Percentiles rank a stretch among this genome's conserved stretches.
phyloP scores from a whole-genome alignment of 2,888 invertebrate genomes.

The Archaeoteleia sp. region DNA sequence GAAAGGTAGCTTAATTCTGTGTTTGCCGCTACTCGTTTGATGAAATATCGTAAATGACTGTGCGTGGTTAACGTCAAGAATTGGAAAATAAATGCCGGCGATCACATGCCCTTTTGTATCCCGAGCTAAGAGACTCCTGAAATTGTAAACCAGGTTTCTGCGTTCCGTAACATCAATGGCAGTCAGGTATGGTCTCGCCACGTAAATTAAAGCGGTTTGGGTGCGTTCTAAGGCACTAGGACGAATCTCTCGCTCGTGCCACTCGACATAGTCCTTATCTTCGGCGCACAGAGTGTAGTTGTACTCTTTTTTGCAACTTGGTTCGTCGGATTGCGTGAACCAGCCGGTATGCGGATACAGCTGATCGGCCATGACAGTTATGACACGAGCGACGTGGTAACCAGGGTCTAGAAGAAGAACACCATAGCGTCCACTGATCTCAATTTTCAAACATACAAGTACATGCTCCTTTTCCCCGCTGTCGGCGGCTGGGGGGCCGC shows the following conservation, averaged over 20 bases:
- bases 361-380: slow-evolving; percentile 91
- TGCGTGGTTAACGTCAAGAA: slow-evolving; percentile 75
- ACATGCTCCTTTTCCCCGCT: slow-evolving; percentile 92
- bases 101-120: slow-evolving; percentile 88
- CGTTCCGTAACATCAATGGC: slow-evolving; percentile 92
- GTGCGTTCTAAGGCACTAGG: slow-evolving; percentile 78
- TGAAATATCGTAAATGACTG: slow-evolving; percentile 85
- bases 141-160: slow-evolving; percentile 90
- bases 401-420: slow-evolving; percentile 91
- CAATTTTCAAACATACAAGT: slow-evolving; percentile 84
- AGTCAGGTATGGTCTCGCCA: slow-evolving; percentile 85
- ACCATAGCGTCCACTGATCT: slow-evolving; percentile 84
- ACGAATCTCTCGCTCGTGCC: slow-evolving; percentile 86
- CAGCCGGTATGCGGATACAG: slow-evolving; percentile 91
- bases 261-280: slow-evolving; percentile 87
- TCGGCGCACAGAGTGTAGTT: slow-evolving; percentile 84
- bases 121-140: slow-evolving; percentile 86
- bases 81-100: slow-evolving; percentile 91
- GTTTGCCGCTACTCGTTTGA: slow-evolving; percentile 81
- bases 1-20: slow-evolving; percentile 85
- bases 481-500: slow-evolving; percentile 76
- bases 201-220: slow-evolving; percentile 85
- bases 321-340: slow-evolving; percentile 89
- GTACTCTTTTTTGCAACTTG: slow-evolving; percentile 87
- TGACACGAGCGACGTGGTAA: slow-evolving; percentile 90